Evolutionary conservation across 2,888 invertebrate genomes (phyloP), one percentile per base, ranked within the genome.

Genomic region (Caenorhabditis drosophilae): DNA sequence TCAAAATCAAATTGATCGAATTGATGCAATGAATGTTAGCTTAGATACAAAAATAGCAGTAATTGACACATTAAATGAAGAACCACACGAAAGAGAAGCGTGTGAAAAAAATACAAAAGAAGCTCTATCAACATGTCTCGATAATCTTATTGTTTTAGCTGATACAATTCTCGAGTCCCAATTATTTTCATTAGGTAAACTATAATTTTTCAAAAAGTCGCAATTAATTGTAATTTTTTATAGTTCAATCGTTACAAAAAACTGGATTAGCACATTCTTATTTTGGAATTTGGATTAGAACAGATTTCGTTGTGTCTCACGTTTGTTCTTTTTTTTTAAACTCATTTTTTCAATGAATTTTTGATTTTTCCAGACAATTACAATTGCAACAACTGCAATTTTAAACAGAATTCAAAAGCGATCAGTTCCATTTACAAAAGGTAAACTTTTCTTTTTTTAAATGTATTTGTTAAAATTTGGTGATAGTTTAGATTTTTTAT

Each of bases 11-110:
- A 40, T 78, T 25, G 82, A 82, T 47, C 66, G 68, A 20, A 44
- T 82, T 26, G 79, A 82, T 38, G 79, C 80, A 31, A 68, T 73
- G 64, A 64, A 69, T 23, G 76, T 80, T 45, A 75, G 75, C 40
- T 52, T 82, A 35, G 69, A 77, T 62, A 78, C 82, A 20, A 81
- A 81, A 52, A 75, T 81, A 42, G 79, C 78, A 12, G 80, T 77
- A 0, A 67, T 80, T 34, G 78, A 80, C 52, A 71, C 72, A 11
- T 45, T 81, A 35, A 64, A 77, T 35, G 79, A 78, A 26, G 68
- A 27, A 23, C 66, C 67, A 52, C 46, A 61, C 2, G 70, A 72
- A 52, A 46, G 68, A 45, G 53, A 50, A 23, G 52, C 60, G 6
- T 73, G 62, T 46, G 73, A 73, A 48, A 69, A 71, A 35, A 75